Evolutionary conservation across 2,113 vertebrate genomes (phyloP), one percentile per base, ranked within the genome.

Genomic region (Alectura lathami): DNA sequence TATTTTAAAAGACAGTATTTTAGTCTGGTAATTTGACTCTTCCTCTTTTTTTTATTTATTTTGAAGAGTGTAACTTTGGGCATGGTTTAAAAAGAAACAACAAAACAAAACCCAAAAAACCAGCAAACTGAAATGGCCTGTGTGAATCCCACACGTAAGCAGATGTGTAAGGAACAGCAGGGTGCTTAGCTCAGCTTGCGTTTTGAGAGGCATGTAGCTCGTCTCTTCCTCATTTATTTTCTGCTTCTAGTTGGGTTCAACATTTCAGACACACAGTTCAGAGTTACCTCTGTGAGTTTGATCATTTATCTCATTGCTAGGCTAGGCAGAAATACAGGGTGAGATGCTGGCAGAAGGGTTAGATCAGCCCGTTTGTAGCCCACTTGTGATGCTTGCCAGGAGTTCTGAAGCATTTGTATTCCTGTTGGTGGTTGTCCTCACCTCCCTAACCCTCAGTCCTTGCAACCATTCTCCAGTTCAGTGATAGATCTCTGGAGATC

Each of bases 221-320:
- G 27, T 82, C 53, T 88, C 89, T 96, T 96, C 95, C 94, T 93
- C 83, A 60, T 96, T 88, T 91, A 36, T 27, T 91, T 91, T 86
- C 78, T 96, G 32, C 3, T 78, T 79, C 30, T 68, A 17, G 30
- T 47, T 76, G 18, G 70, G 42, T n/a, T 84, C 64, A 77, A 32
- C 47, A 17, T 92, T 93, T 48, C 40, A 69, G 1, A 72, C 40
- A 40, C 89, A 50, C 22, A 16, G 45, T 85, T 93, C 34, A 7
- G 23, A 81, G 29, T 43, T 79, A 38, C 79, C 30, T 85, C 68
- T 72, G 26, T 23, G 68, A 51, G 76, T n/a, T 82, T 77, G 50
- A n/a, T 66, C 17, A 17, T 93, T 83, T 48, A 13, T 87, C 50
- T 94, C 34, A 22, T 42, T 86, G 62, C 34, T 74, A 47, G 59